Conservation (phyloP, 2,888 invertebrate genomes). For the Apotomis turbidana region DNA sequence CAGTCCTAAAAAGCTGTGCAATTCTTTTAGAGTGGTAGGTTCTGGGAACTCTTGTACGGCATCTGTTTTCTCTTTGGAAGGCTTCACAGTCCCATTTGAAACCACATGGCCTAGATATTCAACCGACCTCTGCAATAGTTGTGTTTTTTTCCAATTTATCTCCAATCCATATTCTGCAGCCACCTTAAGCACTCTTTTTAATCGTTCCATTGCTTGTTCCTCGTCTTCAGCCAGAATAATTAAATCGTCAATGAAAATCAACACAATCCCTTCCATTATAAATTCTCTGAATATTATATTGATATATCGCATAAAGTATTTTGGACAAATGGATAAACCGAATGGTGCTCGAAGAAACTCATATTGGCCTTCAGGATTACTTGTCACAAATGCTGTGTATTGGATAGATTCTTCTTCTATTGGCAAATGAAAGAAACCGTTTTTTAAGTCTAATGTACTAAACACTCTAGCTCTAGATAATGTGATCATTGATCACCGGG, state of each 20-base stretch:
- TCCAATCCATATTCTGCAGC: neutral
- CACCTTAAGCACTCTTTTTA: neutral
- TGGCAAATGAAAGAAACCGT: constrained; percentile 15
- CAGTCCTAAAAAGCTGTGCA: neutral
- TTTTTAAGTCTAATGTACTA: constrained; percentile 9
- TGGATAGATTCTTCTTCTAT: constrained; percentile 33
- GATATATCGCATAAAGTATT: constrained; percentile 7
- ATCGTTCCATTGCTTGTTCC: neutral
- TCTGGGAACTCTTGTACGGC: neutral
- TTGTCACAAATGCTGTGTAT: constrained; percentile 42
- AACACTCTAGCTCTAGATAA: neutral
- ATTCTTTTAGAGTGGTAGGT: neutral
- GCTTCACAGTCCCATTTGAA: neutral
- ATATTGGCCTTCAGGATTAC: constrained; percentile 31
- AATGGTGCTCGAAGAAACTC: constrained; percentile 11
- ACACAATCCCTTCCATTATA: neutral
- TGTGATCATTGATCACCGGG: constrained; percentile 14
- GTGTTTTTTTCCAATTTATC: constrained; percentile 4
- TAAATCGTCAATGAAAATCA: constrained; percentile 13
- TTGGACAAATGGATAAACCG: constrained; percentile 8
- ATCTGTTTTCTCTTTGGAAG: neutral
- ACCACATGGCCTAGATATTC: neutral
- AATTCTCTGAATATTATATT: constrained; percentile 10
- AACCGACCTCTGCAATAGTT: neutral
- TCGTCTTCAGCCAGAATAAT: neutral